phyloP scores from a whole-genome alignment of 2,797 vertebrate species.

The Periophthalmus magnuspinnatus region DNA sequence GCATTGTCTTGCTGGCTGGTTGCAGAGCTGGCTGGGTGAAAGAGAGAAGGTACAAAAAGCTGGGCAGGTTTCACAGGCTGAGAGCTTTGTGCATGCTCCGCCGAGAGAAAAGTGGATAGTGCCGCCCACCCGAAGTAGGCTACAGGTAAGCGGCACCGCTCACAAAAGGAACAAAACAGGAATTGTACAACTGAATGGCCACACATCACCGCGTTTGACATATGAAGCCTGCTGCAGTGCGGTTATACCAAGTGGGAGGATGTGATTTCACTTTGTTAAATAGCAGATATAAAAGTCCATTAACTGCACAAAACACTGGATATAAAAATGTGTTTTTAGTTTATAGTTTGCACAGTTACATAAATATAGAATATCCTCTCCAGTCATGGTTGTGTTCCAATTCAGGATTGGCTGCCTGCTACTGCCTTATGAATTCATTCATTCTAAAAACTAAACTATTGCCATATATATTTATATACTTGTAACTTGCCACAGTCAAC shows the following conservation, averaged over 20 bases:
- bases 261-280: constrained; percentile 53
- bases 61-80: constrained; percentile 61
- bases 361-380: constrained; percentile 64
- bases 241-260: constrained; percentile 25
- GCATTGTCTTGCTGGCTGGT: constrained; percentile 66
- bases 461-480: constrained; percentile 56
- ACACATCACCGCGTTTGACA: constrained; percentile 57
- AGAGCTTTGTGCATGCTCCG: constrained; percentile 57
- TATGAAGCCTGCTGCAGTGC: constrained; percentile 52
- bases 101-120: constrained; percentile 48
- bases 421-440: constrained; percentile 46
- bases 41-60: constrained; percentile 59
- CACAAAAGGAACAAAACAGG: constrained; percentile 74
- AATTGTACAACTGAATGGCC: constrained; percentile 70
- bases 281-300: neutral
- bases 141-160: constrained; percentile 62
- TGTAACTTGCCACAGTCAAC: constrained; percentile 1
- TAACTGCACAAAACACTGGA: neutral
- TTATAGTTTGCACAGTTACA: constrained; percentile 23
- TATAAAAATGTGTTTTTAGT: constrained; percentile 1
- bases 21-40: constrained; percentile 54
- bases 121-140: constrained; percentile 44
- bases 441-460: constrained; percentile 35
- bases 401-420: constrained; percentile 25
- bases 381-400: neutral